Percentiles rank a stretch among this genome's conserved stretches.
Conservation (phyloP, 2,797 vertebrate genomes). For the Pangasius djambal region DNA sequence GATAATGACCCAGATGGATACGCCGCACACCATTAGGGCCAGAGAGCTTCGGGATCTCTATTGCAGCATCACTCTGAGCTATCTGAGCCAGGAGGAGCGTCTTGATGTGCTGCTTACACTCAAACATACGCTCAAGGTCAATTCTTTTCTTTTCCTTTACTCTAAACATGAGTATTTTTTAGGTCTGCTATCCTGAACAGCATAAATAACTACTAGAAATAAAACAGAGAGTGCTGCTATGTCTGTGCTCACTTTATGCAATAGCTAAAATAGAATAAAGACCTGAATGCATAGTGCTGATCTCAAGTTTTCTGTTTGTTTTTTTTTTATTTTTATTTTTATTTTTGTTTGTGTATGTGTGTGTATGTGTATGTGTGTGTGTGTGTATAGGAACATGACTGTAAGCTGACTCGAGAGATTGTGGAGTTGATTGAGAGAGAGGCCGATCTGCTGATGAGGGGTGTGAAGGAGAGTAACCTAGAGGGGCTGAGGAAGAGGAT, state of each 20-base stretch:
- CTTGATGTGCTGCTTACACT: constrained; percentile 78
- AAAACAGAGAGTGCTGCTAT: neutral
- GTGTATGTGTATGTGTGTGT: no score
- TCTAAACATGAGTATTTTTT: neutral
- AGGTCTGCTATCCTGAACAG: neutral
- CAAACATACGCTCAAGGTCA: constrained; percentile 85
- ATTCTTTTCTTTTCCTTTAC: neutral
- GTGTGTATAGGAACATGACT: constrained; percentile 81
- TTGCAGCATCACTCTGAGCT: constrained; percentile 65
- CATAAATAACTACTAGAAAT: neutral
- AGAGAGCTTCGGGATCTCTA: constrained; percentile 86
- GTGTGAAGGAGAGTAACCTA: constrained; percentile 78
- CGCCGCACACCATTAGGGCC: constrained; percentile 78
- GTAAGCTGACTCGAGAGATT: constrained; percentile 86
- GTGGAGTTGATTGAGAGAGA: constrained; percentile 88
- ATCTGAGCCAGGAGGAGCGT: constrained; percentile 77
- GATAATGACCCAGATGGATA: constrained; percentile 83
- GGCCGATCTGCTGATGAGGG: constrained; percentile 82
- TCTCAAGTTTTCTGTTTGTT: neutral
- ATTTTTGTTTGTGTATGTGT: neutral
- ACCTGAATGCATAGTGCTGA: neutral
- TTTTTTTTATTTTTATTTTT: no score
- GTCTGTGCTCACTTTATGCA: neutral
- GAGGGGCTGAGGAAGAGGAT: constrained; percentile 90
- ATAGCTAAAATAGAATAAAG: neutral